Percentiles rank a stretch among this genome's conserved stretches.
Evolutionary conservation across 2,113 vertebrate species (phyloP).

Genomic region (Pseudorasbora parva): DNA sequence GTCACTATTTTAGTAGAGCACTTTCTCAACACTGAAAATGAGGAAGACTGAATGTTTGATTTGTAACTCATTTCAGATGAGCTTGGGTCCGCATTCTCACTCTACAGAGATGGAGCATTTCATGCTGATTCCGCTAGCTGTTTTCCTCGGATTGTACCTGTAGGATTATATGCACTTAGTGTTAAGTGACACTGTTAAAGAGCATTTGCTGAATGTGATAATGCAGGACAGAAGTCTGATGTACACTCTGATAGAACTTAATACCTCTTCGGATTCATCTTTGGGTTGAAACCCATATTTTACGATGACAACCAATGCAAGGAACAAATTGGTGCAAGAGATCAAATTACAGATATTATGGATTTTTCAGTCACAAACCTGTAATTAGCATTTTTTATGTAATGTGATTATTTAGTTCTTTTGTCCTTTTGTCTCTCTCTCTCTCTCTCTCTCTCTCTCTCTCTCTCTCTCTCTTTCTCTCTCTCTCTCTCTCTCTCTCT

Average conservation of each 20-base stretch:
- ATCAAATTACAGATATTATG: slow-evolving; percentile 30
- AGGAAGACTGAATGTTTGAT: background rate
- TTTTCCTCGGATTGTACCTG: slow-evolving; percentile 9
- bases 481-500: background rate
- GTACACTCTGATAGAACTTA: background rate
- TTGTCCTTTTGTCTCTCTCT: background rate
- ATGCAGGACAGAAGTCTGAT: slow-evolving; percentile 25
- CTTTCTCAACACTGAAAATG: background rate
- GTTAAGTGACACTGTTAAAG: slow-evolving; percentile 31
- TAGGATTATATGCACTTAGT: slow-evolving; percentile 39
- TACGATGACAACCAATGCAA: background rate
- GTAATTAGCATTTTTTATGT: slow-evolving; percentile 19
- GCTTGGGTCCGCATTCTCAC: background rate
- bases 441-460: background rate
- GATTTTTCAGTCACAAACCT: slow-evolving; percentile 9
- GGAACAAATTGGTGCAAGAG: slow-evolving; percentile 8
- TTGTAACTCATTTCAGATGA: background rate
- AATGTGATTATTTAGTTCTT: background rate
- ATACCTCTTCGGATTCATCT: background rate
- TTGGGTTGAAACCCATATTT: background rate
- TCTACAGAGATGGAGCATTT: slow-evolving; percentile 6
- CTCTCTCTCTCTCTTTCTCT: background rate
- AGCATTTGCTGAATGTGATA: slow-evolving; percentile 34
- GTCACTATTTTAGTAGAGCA: background rate
- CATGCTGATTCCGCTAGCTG: slow-evolving; percentile 20